Base-by-base conservation (phyloP, 1,140 invertebrate species). In the Palaemon carinicauda region DNA sequence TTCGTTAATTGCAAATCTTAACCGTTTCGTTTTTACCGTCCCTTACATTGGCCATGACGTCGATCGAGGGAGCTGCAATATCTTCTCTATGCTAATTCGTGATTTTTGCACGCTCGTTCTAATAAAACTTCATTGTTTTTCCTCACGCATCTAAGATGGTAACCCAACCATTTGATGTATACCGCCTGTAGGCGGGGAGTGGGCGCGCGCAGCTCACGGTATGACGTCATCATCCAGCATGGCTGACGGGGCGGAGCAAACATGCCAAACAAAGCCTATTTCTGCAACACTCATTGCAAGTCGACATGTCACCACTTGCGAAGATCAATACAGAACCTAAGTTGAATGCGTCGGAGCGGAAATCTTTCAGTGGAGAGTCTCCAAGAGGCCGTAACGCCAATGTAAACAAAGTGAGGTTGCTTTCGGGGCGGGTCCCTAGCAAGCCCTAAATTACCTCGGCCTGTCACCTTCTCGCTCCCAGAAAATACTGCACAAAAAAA, bases 181-280 rank as follows among this genome's bases (percentile, higher is more conserved):
- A 80, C 50, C 51, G 50, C 77, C 77, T 86, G 84, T 86, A 78
- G 84, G 84, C 84, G 84, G 84, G 51, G 60, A 80, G 51, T 80
- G 65, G 19, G 84, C 84, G 84, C 84, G 69, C 84, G 77, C 75
- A 80, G 27, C 51, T 10, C 12, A 80, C 80, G 77, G 84, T 56
- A 86, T 86, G 84, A 86, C 84, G 84, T 86, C 84, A 86, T 65
- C 19, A 86, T 86, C 84, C 84, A 86, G 77, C 84, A 86, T 86
- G 84, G 84, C 84, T 80, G 84, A 69, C 84, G 75, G 84, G 84
- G 84, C 84, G 84, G 84, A 50, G 84, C 84, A 56, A 73, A 29
- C 19, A 73, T 19, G 53, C 77, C 54, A 86, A 86, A 86, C 84
- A 86, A 86, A 80, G 84, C 84, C 84, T 80, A 86, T 86, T 86